Percentiles rank a stretch among this genome's conserved stretches.
These are phyloP conservation scores for Hypselothyrea guttata DNA, from an alignment of 2,888 invertebrate genomes.

Conservation along the genomic window DNA sequence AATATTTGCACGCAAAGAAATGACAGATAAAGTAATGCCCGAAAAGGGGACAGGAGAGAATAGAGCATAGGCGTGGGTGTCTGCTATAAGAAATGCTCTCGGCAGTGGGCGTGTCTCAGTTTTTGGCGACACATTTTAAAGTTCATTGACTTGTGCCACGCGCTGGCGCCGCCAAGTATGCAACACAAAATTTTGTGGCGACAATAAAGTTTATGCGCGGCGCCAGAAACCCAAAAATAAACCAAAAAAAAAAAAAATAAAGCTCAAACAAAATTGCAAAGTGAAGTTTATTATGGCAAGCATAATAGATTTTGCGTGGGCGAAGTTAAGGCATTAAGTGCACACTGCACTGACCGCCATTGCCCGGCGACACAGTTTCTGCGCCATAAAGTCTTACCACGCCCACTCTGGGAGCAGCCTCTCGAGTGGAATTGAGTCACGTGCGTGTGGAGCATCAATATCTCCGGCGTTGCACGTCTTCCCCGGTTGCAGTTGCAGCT, in stretches of 20 bases:
- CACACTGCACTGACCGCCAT: slow-evolving; percentile 19
- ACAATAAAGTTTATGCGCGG: slow-evolving; percentile 75
- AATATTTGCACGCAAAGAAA: slow-evolving; percentile 63
- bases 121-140: slow-evolving; percentile 61
- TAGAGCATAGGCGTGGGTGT: slow-evolving; percentile 48
- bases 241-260: background rate
- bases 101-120: slow-evolving; percentile 35
- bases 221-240: slow-evolving; percentile 50
- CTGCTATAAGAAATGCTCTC: slow-evolving; percentile 14
- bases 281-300: background rate
- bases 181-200: slow-evolving; percentile 70
- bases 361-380: slow-evolving; percentile 47
- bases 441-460: slow-evolving; percentile 67
- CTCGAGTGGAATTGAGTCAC: slow-evolving; percentile 27
- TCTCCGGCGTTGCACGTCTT: slow-evolving; percentile 21
- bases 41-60: slow-evolving; percentile 20
- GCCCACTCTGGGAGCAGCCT: slow-evolving; percentile 34
- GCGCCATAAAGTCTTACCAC: slow-evolving; percentile 9
- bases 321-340: slow-evolving; percentile 10
- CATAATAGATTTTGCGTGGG: slow-evolving; percentile 23
- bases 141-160: slow-evolving; percentile 64
- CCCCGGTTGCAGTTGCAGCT: slow-evolving; percentile 30
- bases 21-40: slow-evolving; percentile 36
- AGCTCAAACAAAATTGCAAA: background rate
- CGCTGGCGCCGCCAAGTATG: slow-evolving; percentile 73